Conservation (phyloP, 2,797 vertebrate species). For the Sebastes itinus region DNA sequence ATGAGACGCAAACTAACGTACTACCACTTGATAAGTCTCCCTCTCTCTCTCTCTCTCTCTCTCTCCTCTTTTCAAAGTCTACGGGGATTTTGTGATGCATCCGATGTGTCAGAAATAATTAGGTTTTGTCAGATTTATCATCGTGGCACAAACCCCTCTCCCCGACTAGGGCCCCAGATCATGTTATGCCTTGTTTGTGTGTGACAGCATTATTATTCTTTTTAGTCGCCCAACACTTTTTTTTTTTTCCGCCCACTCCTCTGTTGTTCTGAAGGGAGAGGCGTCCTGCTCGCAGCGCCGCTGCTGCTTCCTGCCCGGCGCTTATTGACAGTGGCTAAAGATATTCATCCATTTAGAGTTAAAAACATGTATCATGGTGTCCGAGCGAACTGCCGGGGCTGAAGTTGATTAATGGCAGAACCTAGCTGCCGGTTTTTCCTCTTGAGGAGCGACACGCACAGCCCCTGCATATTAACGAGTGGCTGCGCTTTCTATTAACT, state of each 20-base stretch:
- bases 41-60: constrained; percentile 50
- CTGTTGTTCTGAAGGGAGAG: constrained; percentile 65
- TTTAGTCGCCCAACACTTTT: constrained; percentile 92
- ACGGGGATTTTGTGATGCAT: constrained; percentile 97
- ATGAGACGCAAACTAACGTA: constrained; percentile 93
- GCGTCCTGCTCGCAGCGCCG: constrained; percentile 29
- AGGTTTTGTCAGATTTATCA: constrained; percentile 99
- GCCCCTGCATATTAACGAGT: constrained; percentile 99
- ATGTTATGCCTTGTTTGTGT: constrained; percentile 99
- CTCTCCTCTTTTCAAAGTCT: constrained; percentile 79
- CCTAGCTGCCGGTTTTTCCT: constrained; percentile 95
- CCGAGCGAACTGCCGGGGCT: constrained; percentile 96
- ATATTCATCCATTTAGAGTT: constrained; percentile 99
- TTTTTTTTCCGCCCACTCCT: constrained; percentile 50
- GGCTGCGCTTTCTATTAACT: constrained; percentile 99
- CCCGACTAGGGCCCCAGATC: constrained; percentile 92
- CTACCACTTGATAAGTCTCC: constrained; percentile 92
- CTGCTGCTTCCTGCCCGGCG: constrained; percentile 73
- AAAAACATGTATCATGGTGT: constrained; percentile 99
- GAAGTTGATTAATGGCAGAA: constrained; percentile 99
- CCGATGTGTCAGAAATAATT: constrained; percentile 99
- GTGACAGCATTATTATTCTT: constrained; percentile 99
- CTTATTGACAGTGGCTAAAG: constrained; percentile 99
- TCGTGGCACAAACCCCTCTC: constrained; percentile 96
- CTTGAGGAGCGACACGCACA: constrained; percentile 91